Evolutionary conservation across 2,797 vertebrate species (phyloP).

Genomic region (Eospalax fontanierii): DNA sequence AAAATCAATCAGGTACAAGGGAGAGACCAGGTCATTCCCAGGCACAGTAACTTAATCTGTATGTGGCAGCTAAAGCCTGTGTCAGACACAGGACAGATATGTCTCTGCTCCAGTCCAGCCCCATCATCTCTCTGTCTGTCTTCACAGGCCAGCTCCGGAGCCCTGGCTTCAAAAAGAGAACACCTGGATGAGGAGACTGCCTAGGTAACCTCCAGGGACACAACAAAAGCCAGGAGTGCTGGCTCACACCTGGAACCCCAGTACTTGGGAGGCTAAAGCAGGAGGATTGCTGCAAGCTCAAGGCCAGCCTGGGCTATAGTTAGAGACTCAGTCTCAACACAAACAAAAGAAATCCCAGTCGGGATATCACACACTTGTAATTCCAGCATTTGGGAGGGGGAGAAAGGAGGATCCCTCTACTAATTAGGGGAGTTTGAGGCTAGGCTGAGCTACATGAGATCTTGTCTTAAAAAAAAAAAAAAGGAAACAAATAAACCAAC

Average conservation of each 20-base stretch:
- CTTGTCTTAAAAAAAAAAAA: not conserved
- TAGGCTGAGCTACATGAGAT: not conserved
- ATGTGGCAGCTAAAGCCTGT: not conserved
- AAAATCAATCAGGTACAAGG: constrained; percentile 72
- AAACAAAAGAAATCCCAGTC: not conserved
- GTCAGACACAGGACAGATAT: not conserved
- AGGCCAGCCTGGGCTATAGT: not conserved
- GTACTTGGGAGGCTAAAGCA: not conserved
- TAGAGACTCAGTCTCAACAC: not conserved
- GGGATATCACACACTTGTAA: not conserved
- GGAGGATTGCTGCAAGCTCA: not conserved
- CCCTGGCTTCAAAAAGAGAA: not conserved
- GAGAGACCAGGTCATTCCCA: not conserved
- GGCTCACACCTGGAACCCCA: not conserved
- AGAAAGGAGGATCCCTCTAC: not conserved
- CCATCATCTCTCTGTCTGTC: not conserved
- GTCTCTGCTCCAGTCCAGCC: not conserved
- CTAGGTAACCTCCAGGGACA: not conserved
- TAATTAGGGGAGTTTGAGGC: not conserved
- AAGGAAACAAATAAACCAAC: not conserved
- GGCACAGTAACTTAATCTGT: not conserved
- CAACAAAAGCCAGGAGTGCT: not conserved
- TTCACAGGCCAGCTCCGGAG: not conserved
- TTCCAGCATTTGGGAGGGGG: not conserved
- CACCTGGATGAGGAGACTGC: not conserved